Base-by-base conservation (phyloP, 2,113 vertebrate species). In the Halichoeres trimaculatus region DNA sequence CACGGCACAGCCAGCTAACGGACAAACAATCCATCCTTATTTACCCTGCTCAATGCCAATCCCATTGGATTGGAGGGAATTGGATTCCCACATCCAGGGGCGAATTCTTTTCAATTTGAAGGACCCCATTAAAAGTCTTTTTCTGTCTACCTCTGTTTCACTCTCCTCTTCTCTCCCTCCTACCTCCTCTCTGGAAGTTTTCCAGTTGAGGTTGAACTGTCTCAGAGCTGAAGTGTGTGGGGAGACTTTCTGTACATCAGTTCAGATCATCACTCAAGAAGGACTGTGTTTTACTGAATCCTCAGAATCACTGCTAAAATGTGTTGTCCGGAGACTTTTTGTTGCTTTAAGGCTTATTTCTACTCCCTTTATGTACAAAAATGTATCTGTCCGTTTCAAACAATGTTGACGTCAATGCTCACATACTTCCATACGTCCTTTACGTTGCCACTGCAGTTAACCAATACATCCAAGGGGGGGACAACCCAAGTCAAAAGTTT, bases 21-120 rank as follows among this genome's bases (percentile, higher is more conserved):
- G 89, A 79, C 92, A 93, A 87, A 93, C 92, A 91, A 92, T 92
- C 88, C 86, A 93, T 92, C 89, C 89, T 92, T 90, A 90, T 93
- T 92, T 92, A 90, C 84, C 81, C 86, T 82, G 86, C 79, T 92
- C 84, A 92, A 90, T 91, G 91, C 86, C 88, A 91, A 85, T 89
- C 89, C 60, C 54, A 55, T 72, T 78, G 81, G 86, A 89, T 86
- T 85, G 82, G 84, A 85, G 61, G 68, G 82, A 86, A 93, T 93
- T 92, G 90, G 89, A 90, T 90, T 91, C 89, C 86, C 84, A 83
- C 88, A 89, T 90, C 87, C 85, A 87, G 72, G 78, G 85, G 88
- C 55, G 51, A 92, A 86, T 85, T 85, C 76, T 88, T 89, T 90
- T 86, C 82, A 88, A 83, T 90, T 85, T 90, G 87, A 84, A 90